Evolutionary conservation across 2,113 vertebrate genomes (phyloP), one percentile per base, ranked within the genome.

Genomic region (Ivindomyrus marchei): DNA sequence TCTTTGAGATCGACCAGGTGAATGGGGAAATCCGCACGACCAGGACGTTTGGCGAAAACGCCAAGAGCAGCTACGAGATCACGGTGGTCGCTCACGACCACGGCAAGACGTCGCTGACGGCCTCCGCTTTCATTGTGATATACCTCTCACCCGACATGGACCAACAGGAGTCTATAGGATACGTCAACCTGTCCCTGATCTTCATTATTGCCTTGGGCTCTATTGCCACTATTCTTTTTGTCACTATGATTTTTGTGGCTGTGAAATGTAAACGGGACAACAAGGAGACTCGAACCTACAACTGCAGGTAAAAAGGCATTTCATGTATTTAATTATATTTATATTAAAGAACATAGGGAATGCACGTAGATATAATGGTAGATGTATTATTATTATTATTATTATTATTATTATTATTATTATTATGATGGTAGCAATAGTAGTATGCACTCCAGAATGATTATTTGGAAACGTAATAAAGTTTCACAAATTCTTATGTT

Each of bases 241-340:
- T 99, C 95, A 99, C 98, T 90, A 99, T 99, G 98, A 99, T 99
- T 92, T 99, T 99, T 90, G 98, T 99, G 94, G 98, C 98, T 3
- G 98, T 99, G 66, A 99, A 99, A 94, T 99, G 98, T 95, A 99
- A 99, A 95, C 95, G 98, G 94, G 98, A 99, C 93, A 99, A 99
- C 96, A 99, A 99, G 96, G 98, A 99, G 95, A 98, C 99, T 93
- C 96, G 98, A 94, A 99, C 98, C 74, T 99, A 99, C 96, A 99
- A 99, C 94, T 99, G 98, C 98, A 99, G 98, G 98, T 99, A 98
- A 27, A 11, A 66, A 66, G n/a, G n/a, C n/a, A n/a, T 27, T 27
- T 4, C n/a, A 8, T n/a, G 56, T 62, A 9, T 62, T 62, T n/a
- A 24, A 62, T 24, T n/a, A 62, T n/a, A 3, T 62, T 62, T n/a